Evolutionary conservation across 2,113 vertebrate genomes (phyloP).

Genomic region (Andinoacara biseriatus): DNA sequence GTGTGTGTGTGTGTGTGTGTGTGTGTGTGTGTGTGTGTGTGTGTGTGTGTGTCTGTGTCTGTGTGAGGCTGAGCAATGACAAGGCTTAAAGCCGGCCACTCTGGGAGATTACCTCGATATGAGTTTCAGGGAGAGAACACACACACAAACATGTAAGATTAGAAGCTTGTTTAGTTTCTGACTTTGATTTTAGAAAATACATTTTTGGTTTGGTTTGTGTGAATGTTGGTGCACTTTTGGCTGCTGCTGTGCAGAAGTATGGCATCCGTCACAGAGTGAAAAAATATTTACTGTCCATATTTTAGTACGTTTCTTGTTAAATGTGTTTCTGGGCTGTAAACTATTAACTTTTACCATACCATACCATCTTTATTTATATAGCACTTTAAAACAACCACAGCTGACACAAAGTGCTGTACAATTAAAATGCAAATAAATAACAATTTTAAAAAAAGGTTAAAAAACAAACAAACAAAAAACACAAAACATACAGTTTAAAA

Average conservation of each 20-base stretch:
- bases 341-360: neutral
- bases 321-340: neutral
- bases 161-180: neutral
- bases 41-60: no score
- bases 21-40: no score
- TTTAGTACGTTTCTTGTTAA: neutral
- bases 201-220: neutral
- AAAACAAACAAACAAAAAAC: no score
- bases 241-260: no score
- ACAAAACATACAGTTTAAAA: no score
- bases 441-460: no score
- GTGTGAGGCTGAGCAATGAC: conserved; percentile 42
- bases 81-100: conserved; percentile 54
- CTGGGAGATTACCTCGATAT: conserved; percentile 58
- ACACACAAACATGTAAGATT: neutral
- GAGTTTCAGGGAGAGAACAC: conserved; percentile 19
- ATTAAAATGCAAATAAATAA: no score
- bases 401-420: no score
- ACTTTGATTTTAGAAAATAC: neutral
- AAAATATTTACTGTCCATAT: neutral
- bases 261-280: neutral
- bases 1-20: no score
- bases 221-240: neutral
- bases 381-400: no score
- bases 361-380: no score